phyloP scores from a whole-genome alignment of 2,113 vertebrate species.

The Eulacestoma nigropectus region DNA sequence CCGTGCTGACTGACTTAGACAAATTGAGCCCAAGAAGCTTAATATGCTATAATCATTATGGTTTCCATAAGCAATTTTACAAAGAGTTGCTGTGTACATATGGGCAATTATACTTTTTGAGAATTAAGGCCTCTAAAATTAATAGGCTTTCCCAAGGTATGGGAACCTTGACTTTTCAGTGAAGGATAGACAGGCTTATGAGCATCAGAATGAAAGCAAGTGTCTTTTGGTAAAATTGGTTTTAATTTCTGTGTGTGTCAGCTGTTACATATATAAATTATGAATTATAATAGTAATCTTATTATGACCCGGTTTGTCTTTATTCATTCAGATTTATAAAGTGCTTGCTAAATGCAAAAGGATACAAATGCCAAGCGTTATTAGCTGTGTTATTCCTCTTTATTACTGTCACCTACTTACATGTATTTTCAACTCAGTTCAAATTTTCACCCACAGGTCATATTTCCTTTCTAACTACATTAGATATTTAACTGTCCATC shows the following conservation, averaged over 20 bases:
- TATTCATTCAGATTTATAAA: conserved; percentile 5
- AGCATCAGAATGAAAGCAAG: neutral
- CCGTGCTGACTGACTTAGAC: neutral
- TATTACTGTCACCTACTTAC: neutral
- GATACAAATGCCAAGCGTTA: neutral
- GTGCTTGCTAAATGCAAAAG: neutral
- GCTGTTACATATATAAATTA: neutral
- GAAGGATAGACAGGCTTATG: neutral
- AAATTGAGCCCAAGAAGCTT: neutral
- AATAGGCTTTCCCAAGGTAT: neutral
- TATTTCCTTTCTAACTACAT: neutral
- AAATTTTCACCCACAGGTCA: neutral
- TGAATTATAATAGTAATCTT: conserved; percentile 19
- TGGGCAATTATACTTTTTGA: neutral
- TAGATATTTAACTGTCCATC: neutral
- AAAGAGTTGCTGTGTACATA: neutral
- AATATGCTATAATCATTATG: neutral
- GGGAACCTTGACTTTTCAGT: neutral
- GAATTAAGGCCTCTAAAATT: neutral
- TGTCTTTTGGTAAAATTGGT: neutral
- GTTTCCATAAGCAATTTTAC: neutral
- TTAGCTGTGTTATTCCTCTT: neutral
- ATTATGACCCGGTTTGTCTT: neutral
- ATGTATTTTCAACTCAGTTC: neutral
- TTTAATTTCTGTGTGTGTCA: neutral